Evolutionary conservation across 2,888 invertebrate genomes (phyloP).

Genomic region (Coecobrya sp.): DNA sequence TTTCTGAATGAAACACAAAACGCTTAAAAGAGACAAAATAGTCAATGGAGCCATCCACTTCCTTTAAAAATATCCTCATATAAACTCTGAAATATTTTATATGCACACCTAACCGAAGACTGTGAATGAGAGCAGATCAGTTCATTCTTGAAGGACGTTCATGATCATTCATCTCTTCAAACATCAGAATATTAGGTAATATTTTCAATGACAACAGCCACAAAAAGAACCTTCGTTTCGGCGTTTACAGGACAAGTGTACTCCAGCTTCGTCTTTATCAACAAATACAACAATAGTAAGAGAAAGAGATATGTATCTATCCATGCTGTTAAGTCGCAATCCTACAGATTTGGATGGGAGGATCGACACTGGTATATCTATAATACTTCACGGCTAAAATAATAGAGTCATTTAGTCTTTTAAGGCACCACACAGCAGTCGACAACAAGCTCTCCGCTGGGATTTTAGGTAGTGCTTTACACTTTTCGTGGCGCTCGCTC

Average conservation of each 20-base stretch:
- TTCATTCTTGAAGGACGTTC: background rate
- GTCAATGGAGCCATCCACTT: constrained; percentile 45
- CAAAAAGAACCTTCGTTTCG: too few species aligned
- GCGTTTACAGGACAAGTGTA: too few species aligned
- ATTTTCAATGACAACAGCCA: background rate
- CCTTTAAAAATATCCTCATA: background rate
- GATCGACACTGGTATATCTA: constrained; percentile 26
- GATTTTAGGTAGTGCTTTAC: constrained; percentile 54
- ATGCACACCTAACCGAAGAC: too few species aligned
- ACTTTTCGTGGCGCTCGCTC: background rate
- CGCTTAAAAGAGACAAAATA: background rate
- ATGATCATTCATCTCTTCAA: background rate
- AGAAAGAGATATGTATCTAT: too few species aligned
- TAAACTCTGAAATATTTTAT: background rate
- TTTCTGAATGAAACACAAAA: constrained; percentile 38
- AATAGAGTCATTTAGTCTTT: constrained; percentile 71
- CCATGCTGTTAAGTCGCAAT: background rate
- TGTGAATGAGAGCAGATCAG: too few species aligned
- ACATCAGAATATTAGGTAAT: background rate
- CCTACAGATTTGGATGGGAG: background rate
- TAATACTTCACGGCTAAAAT: constrained; percentile 53
- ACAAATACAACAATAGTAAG: too few species aligned
- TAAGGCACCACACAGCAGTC: constrained; percentile 72
- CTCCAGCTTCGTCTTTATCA: too few species aligned
- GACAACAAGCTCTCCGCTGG: constrained; percentile 72